Percentiles rank a stretch among this genome's conserved stretches.
These are phyloP conservation scores for Phyllotreta striolata DNA, from an alignment of 2,888 invertebrate genomes.

Conservation along the genomic window DNA sequence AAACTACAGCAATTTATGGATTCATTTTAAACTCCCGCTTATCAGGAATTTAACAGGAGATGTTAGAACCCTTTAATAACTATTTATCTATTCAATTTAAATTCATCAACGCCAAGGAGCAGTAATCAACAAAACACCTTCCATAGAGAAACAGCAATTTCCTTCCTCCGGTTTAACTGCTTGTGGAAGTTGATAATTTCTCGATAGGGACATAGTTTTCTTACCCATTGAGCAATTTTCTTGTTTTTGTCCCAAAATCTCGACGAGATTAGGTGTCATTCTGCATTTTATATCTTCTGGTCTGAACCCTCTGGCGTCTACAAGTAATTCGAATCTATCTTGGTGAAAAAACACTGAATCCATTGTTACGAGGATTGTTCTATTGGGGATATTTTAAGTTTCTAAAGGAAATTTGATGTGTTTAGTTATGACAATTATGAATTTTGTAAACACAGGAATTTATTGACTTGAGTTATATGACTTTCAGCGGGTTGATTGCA, in stretches of 20 bases:
- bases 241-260: conserved; percentile 38
- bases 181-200: conserved; percentile 48
- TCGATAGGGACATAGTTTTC: conserved; percentile 41
- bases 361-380: conserved; percentile 25
- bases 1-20: too few species aligned
- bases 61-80: neutral
- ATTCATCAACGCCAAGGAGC: conserved; percentile 45
- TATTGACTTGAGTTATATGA: too few species aligned
- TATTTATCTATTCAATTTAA: conserved; percentile 1
- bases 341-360: conserved; percentile 39
- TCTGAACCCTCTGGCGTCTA: conserved; percentile 48
- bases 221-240: conserved; percentile 19
- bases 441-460: conserved; percentile 1
- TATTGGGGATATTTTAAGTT: too few species aligned
- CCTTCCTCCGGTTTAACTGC: conserved; percentile 45
- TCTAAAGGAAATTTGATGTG: conserved; percentile 1
- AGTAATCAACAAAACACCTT: conserved; percentile 48
- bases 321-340: conserved; percentile 41
- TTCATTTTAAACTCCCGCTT: too few species aligned
- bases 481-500: too few species aligned
- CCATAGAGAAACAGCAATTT: conserved; percentile 46
- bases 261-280: conserved; percentile 43
- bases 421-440: conserved; percentile 9
- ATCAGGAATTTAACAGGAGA: too few species aligned
- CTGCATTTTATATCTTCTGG: conserved; percentile 49